Evolutionary conservation across 37 sponge, comb jelly and placozoan genomes (phyloP).

Genomic region (Dysidea cf. avara): DNA sequence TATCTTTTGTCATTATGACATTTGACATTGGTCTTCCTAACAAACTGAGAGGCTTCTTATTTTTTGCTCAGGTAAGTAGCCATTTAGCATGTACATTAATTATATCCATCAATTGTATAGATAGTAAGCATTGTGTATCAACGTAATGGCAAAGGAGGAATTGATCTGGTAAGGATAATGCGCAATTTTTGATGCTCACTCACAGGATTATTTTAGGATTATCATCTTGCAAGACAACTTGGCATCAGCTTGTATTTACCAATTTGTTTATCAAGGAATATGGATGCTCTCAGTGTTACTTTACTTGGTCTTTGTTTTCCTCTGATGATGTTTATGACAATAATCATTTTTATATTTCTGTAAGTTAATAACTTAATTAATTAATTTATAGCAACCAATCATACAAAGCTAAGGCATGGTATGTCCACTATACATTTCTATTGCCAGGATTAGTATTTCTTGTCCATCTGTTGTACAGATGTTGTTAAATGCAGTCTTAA

Average conservation of each 20-base stretch:
- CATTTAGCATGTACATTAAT: not conserved
- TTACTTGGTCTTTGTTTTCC: conserved; percentile 17
- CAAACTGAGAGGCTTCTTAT: conserved; percentile 45
- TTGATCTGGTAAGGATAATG: not conserved
- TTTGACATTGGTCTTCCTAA: conserved; percentile 55
- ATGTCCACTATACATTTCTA: too few species aligned
- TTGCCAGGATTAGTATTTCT: too few species aligned
- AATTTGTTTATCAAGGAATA: conserved; percentile 15
- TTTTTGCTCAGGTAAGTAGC: conserved; percentile 48
- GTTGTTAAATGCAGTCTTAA: too few species aligned
- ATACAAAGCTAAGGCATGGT: too few species aligned
- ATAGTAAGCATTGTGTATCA: conserved; percentile 50
- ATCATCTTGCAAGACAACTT: conserved; percentile 22
- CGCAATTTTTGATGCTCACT: not conserved
- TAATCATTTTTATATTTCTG: conserved; percentile 36
- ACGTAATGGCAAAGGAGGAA: not conserved
- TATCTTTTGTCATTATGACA: conserved; percentile 14
- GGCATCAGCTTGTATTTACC: conserved; percentile 42
- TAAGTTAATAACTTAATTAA: not conserved
- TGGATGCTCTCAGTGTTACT: conserved; percentile 13
- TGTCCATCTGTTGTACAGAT: too few species aligned
- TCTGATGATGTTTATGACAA: conserved; percentile 24
- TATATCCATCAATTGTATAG: not conserved
- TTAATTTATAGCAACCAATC: not conserved
- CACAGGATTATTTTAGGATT: conserved; percentile 9